phyloP scores from a whole-genome alignment of 1,140 invertebrate genomes.

The Fopius arisanus region DNA sequence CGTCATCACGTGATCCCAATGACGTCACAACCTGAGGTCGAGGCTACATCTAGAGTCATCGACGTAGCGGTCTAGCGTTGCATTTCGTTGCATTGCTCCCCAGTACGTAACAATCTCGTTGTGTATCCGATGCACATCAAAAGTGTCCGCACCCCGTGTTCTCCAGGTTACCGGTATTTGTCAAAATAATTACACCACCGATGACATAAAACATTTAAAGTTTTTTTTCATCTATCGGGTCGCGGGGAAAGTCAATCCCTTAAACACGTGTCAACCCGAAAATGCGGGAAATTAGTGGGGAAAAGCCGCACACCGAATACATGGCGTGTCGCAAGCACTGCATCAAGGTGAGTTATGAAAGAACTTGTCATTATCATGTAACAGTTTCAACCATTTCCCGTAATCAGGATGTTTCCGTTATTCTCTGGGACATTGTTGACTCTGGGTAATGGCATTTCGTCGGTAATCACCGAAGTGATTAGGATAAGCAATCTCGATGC shows the following conservation, averaged over 20 bases:
- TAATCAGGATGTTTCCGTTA: neutral
- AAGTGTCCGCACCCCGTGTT: no score
- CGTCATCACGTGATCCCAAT: slow-evolving; percentile 11
- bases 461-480: no score
- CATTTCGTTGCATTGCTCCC: neutral
- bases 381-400: neutral
- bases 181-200: no score
- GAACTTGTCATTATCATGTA: neutral
- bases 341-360: slow-evolving; percentile 12
- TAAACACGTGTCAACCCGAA: neutral
- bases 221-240: no score
- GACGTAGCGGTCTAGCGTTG: neutral
- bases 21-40: slow-evolving; percentile 25
- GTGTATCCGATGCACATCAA: no score
- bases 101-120: neutral
- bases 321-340: neutral
- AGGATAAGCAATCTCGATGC: no score
- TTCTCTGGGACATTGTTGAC: no score
- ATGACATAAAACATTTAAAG: no score
- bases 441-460: no score
- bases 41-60: slow-evolving; percentile 10
- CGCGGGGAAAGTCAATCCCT: neutral
- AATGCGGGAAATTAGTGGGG: neutral
- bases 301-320: neutral
- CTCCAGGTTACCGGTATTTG: no score